Base-by-base conservation (phyloP, 2,113 vertebrate species). In the Zingel zingel region DNA sequence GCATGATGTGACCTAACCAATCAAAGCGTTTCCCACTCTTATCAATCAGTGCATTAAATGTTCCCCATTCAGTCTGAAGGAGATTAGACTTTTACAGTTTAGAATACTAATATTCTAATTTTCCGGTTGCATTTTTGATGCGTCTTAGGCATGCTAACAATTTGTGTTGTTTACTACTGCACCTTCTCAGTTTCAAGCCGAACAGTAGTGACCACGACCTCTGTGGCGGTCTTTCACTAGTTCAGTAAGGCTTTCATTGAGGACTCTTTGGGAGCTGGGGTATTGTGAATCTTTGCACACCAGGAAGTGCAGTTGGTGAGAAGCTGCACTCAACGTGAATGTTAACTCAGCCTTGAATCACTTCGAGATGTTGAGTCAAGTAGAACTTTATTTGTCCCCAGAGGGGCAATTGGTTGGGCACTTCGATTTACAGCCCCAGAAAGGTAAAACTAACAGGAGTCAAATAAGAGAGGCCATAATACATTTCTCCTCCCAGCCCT, bases 1-100 rank as follows among this genome's bases (percentile, higher is more conserved):
- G 93, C 95, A 96, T 95, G 89, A 77, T 89, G 92, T 96, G 93
- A 91, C 80, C 94, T 96, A 89, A 86, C 70, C 21, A 71, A 66
- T 23, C 45, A 68, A 61, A 83, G 5, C 43, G 48, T 1, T 48
- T 48, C 27, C 45, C 18, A 66, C 54, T 63, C 10, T 53, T 23
- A 18, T 45, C n/a, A 45, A 7, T 70, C 13, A 68, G 50, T 0
- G 9, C 50, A 45, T 39, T 23, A 6, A 64, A 12, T 16, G 30
- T n/a, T 50, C 33, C 45, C 11, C 6, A 14, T 70, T 45, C 3
- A 45, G 33, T 69, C 39, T 43, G 43, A 77, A 3, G 56, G 30
- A 14, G 5, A 51, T 61, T 10, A 30, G 51, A 62, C n/a, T 48
- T 25, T 61, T 19, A 56, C 57, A 27, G 13, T 68, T 72, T 36